Conservation (phyloP, 2,888 invertebrate species). For the Coenonympha glycerion region DNA sequence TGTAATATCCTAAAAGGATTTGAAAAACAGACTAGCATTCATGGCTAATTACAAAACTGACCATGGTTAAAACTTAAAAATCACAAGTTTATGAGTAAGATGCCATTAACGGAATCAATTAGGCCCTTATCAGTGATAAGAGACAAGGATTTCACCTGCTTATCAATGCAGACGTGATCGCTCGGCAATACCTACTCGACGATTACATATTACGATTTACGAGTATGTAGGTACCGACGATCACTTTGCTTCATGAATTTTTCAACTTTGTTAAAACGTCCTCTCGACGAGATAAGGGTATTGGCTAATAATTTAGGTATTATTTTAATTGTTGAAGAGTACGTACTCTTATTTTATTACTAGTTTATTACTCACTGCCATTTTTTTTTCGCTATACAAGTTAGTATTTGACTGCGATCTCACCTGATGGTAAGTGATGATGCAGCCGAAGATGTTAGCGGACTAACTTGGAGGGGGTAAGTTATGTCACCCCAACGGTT, state of each 20-base stretch:
- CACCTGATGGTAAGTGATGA: no score
- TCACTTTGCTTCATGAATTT: no score
- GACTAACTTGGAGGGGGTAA: no score
- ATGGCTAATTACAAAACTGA: not conserved
- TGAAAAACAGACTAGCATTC: not conserved
- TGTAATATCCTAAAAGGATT: no score
- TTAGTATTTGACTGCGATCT: no score
- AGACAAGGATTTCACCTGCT: slow-evolving; percentile 45
- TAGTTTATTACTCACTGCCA: no score
- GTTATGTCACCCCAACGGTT: no score
- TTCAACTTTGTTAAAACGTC: slow-evolving; percentile 12
- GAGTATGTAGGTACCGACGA: no score
- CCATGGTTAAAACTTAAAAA: slow-evolving; percentile 1
- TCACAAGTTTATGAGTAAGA: not conserved
- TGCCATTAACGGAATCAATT: slow-evolving; percentile 35
- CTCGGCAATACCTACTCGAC: slow-evolving; percentile 21
- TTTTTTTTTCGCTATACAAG: no score
- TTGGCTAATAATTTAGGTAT: not conserved
- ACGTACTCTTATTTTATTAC: no score
- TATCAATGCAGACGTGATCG: slow-evolving; percentile 54
- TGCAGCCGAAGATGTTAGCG: no score
- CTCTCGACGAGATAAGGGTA: slow-evolving; percentile 2
- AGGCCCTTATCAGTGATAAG: slow-evolving; percentile 28
- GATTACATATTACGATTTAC: slow-evolving; percentile 17
- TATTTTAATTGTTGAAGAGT: no score